phyloP scores from a whole-genome alignment of 1,140 invertebrate genomes.

The Meloidogyne floridensis region DNA sequence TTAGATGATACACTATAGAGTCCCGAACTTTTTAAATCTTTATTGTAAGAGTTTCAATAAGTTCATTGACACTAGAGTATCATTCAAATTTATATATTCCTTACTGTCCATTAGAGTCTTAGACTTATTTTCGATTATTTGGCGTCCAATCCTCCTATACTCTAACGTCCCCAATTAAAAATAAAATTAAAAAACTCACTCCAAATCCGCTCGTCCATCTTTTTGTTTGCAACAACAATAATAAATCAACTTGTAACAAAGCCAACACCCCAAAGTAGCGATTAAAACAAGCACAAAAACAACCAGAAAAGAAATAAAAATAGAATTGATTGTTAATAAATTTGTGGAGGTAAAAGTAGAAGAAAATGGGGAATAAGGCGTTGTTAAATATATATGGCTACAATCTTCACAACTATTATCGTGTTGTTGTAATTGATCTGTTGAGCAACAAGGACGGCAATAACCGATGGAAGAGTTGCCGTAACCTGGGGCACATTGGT shows the following conservation, averaged over 20 bases:
- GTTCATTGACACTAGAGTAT: no score
- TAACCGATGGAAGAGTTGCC: slow-evolving; percentile 59
- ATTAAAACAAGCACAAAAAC: not conserved
- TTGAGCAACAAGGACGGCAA: slow-evolving; percentile 58
- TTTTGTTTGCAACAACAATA: not conserved
- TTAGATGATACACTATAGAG: no score
- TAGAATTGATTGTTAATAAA: not conserved
- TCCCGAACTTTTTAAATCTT: no score
- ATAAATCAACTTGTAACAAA: not conserved
- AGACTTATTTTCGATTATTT: not conserved
- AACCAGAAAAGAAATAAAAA: not conserved
- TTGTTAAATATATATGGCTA: not conserved
- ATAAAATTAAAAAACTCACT: not conserved
- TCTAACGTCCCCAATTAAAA: not conserved
- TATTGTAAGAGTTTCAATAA: no score
- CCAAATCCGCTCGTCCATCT: not conserved
- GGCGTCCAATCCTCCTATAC: not conserved
- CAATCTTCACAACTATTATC: slow-evolving; percentile 49
- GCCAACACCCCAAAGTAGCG: not conserved
- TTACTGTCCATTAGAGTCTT: not conserved
- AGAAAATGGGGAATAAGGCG: not conserved
- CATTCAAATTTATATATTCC: no score
- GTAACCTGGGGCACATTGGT: slow-evolving; percentile 53
- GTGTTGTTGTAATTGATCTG: slow-evolving; percentile 30
- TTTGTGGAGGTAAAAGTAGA: not conserved